Conservation (phyloP, 2,797 vertebrate species). For the Pseudochaenichthys georgianus region DNA sequence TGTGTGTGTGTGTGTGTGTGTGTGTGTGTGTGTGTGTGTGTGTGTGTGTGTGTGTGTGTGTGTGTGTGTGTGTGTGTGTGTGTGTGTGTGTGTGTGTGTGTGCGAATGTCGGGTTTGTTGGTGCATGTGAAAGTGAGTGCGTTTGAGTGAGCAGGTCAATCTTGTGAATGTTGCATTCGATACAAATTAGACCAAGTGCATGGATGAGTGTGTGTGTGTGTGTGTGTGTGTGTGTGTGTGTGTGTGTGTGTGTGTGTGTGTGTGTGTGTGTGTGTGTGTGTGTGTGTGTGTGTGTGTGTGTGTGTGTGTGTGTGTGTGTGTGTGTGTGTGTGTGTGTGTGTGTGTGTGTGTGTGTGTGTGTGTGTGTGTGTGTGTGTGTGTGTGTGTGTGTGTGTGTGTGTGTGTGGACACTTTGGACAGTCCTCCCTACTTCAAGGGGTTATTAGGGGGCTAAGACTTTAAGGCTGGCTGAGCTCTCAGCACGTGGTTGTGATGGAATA, state of each 20-base stretch:
- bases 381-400: no score
- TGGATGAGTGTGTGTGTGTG: constrained; percentile 22
- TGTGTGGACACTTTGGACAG: constrained; percentile 19
- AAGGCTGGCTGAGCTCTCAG: not conserved
- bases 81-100: constrained; percentile 22
- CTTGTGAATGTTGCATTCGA: constrained; percentile 59
- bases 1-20: no score
- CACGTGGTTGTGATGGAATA: not conserved
- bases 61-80: no score
- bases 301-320: no score
- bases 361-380: no score
- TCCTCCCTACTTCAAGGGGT: not conserved
- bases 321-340: no score
- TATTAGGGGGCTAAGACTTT: not conserved
- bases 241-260: constrained; percentile 8
- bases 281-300: no score
- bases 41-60: no score
- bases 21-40: no score
- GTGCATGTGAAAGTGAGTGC: constrained; percentile 47
- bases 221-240: constrained; percentile 23
- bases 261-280: not conserved
- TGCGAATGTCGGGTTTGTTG: constrained; percentile 42
- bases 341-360: no score
- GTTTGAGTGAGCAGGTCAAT: constrained; percentile 63
- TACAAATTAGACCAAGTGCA: constrained; percentile 57